Evolutionary conservation across 2,888 invertebrate species (phyloP), one percentile per base, ranked within the genome.

Genomic region (Andrena haemorrhoa): DNA sequence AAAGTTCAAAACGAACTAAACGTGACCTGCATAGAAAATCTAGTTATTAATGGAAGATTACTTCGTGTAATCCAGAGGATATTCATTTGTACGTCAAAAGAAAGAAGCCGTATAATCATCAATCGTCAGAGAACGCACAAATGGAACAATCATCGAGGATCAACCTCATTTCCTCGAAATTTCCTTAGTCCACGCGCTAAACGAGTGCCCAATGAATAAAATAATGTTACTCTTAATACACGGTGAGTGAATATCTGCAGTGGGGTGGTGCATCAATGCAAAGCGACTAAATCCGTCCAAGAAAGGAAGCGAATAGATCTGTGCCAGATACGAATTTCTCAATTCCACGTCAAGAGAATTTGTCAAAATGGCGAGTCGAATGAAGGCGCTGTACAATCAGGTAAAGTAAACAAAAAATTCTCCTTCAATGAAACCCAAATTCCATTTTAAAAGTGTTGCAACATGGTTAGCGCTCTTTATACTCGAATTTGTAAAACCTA

Each of bases 361-460:
- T 5, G 7, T 20, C 41, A 56, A 77, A 33, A 91, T 91, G 91
- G 91, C 90, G 74, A 91, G 88, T 69, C 90, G 91, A 53, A 89
- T 91, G 91, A 91, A 91, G 88, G 85, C 88, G 53, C 83, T 91
- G 23, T 91, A 91, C 81, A 91, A 89, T 49, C 91, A 91, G 90
- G 91, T 91, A 86, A 56, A 29, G 23, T 53, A 53, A 8, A 20
- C 2, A 1, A 26, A 56, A 56, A 56, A 56, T 56, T 20, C 0
- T 56, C 3, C 10, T 3, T 53, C 20, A 16, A 12, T 16, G 41
- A 41, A 31, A 8, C 33, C 20, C 6, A 61, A 33, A 53, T 20
- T 8, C 0, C 8, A 53, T 20, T 53, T 53, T 41, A 41, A 4
- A 41, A 16, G 4, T 41, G 41, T 4, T 41, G 41, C 3, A 41